Conservation (phyloP, 2,113 vertebrate species). For the Paradisaea rubra region DNA sequence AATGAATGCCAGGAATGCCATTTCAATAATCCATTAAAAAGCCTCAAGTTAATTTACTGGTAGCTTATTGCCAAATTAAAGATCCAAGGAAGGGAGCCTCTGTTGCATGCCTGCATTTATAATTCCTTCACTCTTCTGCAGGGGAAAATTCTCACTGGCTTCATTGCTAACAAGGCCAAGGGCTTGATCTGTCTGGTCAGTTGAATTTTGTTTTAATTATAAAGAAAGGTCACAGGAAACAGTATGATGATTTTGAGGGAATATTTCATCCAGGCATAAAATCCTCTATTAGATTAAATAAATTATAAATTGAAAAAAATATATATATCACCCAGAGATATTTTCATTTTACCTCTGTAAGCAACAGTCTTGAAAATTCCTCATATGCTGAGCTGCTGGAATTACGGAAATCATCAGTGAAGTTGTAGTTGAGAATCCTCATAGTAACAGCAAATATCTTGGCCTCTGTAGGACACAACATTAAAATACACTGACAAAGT, state of each 20-base stretch:
- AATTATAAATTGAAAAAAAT: background rate
- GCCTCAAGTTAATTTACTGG: background rate
- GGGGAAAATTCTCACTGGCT: background rate
- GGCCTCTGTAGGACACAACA: constrained; percentile 50
- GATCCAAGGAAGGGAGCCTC: background rate
- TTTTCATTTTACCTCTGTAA: constrained; percentile 58
- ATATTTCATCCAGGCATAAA: background rate
- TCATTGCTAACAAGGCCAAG: background rate
- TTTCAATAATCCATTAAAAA: constrained; percentile 22
- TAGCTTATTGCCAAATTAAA: constrained; percentile 2
- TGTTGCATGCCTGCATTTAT: background rate
- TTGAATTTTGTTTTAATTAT: background rate
- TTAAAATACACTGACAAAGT: background rate
- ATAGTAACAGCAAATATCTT: constrained; percentile 45
- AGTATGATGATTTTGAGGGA: background rate
- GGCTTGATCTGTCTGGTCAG: background rate
- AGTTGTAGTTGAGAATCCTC: constrained; percentile 54
- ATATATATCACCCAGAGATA: background rate
- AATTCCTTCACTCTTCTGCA: background rate
- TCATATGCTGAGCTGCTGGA: constrained; percentile 14
- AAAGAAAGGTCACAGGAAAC: constrained; percentile 14
- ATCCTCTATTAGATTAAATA: background rate
- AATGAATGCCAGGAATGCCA: background rate
- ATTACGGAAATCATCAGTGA: constrained; percentile 47
- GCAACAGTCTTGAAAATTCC: constrained; percentile 58